phyloP scores from a whole-genome alignment of 2,888 invertebrate genomes.

The Augochlorella aurata region DNA sequence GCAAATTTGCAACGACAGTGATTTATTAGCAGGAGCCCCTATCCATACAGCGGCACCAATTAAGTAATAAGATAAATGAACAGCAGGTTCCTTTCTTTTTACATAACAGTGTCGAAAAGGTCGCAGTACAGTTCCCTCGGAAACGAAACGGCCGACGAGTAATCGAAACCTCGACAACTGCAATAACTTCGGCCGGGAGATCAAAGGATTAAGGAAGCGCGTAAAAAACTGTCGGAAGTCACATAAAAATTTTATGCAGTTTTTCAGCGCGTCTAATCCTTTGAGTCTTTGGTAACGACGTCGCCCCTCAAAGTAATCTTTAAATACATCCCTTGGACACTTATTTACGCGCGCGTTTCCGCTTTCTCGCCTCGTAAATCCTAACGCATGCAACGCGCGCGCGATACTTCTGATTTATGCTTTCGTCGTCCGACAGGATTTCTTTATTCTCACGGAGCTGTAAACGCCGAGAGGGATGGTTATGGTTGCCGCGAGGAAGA shows the following conservation, averaged over 20 bases:
- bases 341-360: neutral
- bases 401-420: constrained; percentile 12
- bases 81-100: neutral
- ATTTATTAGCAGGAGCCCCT: neutral
- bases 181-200: neutral
- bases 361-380: neutral
- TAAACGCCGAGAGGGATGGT: neutral
- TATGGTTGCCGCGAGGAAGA: neutral
- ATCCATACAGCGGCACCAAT: neutral
- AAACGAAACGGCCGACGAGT: neutral
- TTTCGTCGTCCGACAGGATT: neutral
- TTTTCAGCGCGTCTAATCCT: constrained; percentile 27
- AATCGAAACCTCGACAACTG: constrained; percentile 17
- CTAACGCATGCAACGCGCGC: neutral
- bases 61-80: neutral
- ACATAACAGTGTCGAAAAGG: neutral
- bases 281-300: constrained; percentile 6
- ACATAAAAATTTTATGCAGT: constrained; percentile 36
- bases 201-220: constrained; percentile 18
- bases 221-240: neutral
- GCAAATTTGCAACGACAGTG: neutral
- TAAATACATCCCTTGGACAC: neutral
- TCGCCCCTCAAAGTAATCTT: constrained; percentile 10
- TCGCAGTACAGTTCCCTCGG: no score
- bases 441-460: neutral